Percentiles rank a stretch among this genome's conserved stretches.
Evolutionary conservation across 1,140 invertebrate genomes (phyloP).

Genomic region (Bombus fervidus): DNA sequence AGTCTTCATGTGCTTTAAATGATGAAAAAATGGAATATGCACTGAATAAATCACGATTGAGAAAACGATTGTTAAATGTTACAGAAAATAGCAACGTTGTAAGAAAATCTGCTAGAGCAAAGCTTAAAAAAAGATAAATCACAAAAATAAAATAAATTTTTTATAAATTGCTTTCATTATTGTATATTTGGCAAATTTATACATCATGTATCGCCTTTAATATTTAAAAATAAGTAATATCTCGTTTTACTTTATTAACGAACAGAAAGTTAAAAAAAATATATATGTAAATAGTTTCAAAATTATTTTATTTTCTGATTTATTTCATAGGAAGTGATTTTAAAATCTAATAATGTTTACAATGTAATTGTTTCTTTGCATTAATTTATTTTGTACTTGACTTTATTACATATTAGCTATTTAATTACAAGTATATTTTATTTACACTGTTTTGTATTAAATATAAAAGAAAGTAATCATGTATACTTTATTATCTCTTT

Average conservation of each 20-base stretch:
- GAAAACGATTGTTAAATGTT: conserved; percentile 7
- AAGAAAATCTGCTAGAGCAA: conserved; percentile 28
- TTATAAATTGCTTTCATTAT: background rate
- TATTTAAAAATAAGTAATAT: too few relatives aligned
- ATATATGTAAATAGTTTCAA: background rate
- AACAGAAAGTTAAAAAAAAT: background rate
- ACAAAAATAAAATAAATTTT: background rate
- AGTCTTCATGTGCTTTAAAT: background rate
- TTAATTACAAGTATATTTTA: background rate
- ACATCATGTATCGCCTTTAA: background rate
- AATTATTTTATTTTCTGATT: background rate
- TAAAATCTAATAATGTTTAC: background rate
- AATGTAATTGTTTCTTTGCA: background rate
- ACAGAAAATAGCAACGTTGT: background rate
- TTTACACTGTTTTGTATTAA: background rate
- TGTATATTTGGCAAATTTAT: background rate
- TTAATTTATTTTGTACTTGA: conserved; percentile 19
- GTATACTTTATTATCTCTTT: background rate
- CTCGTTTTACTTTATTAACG: too few relatives aligned
- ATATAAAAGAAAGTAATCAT: background rate
- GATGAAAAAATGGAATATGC: background rate
- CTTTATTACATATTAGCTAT: background rate
- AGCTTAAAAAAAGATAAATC: conserved; percentile 9
- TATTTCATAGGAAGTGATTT: background rate
- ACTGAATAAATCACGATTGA: conserved; percentile 18